Evolutionary conservation across 2,888 invertebrate genomes (phyloP).

Genomic region (Scaptomyza flava): DNA sequence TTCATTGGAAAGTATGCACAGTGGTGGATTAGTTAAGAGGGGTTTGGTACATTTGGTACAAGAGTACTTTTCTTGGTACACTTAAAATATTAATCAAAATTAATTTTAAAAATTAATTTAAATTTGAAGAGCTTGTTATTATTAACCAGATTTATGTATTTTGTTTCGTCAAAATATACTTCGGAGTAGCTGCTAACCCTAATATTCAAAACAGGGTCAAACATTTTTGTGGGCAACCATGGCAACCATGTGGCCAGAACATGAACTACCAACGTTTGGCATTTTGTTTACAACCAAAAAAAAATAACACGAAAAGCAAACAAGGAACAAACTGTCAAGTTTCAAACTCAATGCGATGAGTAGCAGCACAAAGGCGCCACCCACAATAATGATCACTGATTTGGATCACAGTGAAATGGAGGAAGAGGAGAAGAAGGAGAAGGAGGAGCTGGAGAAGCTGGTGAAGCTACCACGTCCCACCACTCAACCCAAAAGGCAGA

Average conservation of each 20-base stretch:
- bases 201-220: constrained; percentile 58
- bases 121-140: too few relatives aligned
- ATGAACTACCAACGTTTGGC: constrained; percentile 17
- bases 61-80: neutral
- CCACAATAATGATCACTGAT: constrained; percentile 79
- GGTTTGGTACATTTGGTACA: constrained; percentile 1
- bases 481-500: constrained; percentile 52
- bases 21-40: constrained; percentile 22
- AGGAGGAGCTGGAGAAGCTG: neutral
- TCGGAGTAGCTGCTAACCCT: constrained; percentile 25
- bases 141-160: too few relatives aligned
- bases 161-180: neutral
- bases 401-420: constrained; percentile 76
- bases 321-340: constrained; percentile 38
- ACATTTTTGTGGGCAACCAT: constrained; percentile 43
- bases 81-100: too few relatives aligned
- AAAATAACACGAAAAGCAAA: constrained; percentile 9
- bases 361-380: constrained; percentile 24
- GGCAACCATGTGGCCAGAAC: constrained; percentile 44
- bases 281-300: constrained; percentile 55
- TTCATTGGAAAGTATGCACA: constrained; percentile 41
- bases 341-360: constrained; percentile 28
- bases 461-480: constrained; percentile 2
- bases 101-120: too few relatives aligned
- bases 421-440: constrained; percentile 6